Evolutionary conservation across 2,888 invertebrate species (phyloP), one percentile per base, ranked within the genome.

Genomic region (Abrostola triplasia): DNA sequence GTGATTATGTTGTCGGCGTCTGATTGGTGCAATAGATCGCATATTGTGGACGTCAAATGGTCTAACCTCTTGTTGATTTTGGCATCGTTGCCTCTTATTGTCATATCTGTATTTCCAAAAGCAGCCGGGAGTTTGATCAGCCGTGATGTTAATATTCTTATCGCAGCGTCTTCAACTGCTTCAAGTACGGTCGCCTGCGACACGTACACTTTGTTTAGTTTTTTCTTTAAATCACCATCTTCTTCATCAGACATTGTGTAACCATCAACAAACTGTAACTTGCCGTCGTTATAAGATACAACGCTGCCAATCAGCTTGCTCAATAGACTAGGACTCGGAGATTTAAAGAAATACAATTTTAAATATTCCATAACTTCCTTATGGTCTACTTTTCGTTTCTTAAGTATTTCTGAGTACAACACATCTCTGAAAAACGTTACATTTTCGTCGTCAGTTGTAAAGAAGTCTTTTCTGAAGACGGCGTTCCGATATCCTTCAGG

Each of bases 91-190:
- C 72, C 61, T 4, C 59, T 47, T 11, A 77, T 7, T 11, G 54
- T 59, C 44, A 77, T 40, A 47, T 78, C 75, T n/a, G 36, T 49
- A 36, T 77, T 78, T 6, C 77, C 77, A 24, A 78, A 77, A 1
- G 59, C 11, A 12, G 41, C 7, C 0, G 75, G 77, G 0, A 77
- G 67, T 59, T 66, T 75, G 5, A 73, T 55, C 10, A 40, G 2
- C 6, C 24, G 6, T 7, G 11, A 11, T 5, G 5, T 5, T 55
- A 77, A 44, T 12, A 61, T 64, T 35, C 42, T 41, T 53, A 1
- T 44, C 9, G 65, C 69, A 35, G 50, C 59, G 6, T 59, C n/a
- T 59, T 52, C 48, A 8, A 67, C 48, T 5, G 70, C 68, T 67
- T 67, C 24, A 0, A 64, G 41, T 24, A 71, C 44, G 36, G 54